These are phyloP conservation scores for Conomelus anceps DNA, from an alignment of 2,888 invertebrate genomes.

Conservation along the genomic window DNA sequence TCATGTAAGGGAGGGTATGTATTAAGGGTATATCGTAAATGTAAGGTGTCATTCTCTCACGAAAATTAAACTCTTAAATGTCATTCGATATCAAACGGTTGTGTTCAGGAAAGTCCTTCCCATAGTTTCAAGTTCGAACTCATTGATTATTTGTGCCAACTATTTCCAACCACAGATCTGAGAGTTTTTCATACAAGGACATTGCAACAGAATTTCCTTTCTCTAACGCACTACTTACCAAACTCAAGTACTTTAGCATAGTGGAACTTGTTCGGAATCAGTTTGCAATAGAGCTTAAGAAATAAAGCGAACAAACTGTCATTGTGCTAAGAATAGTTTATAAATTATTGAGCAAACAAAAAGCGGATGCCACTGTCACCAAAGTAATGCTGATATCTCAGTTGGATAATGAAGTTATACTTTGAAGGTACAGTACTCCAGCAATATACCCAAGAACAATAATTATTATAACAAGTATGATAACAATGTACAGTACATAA, in stretches of 20 bases:
- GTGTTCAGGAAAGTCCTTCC: neutral
- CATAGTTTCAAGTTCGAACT: neutral
- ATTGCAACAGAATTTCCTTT: neutral
- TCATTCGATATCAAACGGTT: neutral
- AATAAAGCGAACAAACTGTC: neutral
- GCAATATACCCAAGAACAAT: too few species aligned
- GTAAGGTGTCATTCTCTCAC: too few species aligned
- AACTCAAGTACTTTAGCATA: neutral
- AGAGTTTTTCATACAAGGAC: neutral
- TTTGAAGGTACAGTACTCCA: too few species aligned
- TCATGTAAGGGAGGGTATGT: too few species aligned
- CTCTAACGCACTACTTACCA: neutral
- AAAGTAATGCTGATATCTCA: too few species aligned
- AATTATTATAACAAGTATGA: too few species aligned
- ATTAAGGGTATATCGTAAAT: too few species aligned
- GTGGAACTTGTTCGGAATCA: neutral
- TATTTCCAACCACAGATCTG: neutral
- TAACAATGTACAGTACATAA: too few species aligned
- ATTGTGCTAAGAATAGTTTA: too few species aligned
- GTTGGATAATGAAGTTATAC: too few species aligned
- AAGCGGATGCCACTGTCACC: too few species aligned
- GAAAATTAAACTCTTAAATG: neutral
- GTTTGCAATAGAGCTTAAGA: neutral
- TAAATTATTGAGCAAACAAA: too few species aligned
- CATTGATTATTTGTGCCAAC: neutral